Conservation (phyloP, 2,797 vertebrate species). For the Sorex maritimensis region DNA sequence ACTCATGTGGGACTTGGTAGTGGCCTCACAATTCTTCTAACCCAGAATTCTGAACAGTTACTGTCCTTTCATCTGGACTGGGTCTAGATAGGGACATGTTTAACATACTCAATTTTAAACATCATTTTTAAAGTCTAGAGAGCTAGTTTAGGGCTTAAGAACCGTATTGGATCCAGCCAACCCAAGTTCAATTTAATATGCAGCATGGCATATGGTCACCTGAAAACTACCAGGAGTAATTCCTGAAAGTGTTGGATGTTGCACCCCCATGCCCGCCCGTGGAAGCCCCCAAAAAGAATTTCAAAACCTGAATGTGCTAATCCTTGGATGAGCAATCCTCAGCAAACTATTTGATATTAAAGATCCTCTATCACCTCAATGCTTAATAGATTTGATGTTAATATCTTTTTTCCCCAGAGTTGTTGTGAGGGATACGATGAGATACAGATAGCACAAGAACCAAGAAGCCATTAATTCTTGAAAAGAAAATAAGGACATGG, state of each 20-base stretch:
- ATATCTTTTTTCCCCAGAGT: background rate
- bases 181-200: no score
- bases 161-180: no score
- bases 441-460: background rate
- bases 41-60: background rate
- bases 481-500: background rate
- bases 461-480: background rate
- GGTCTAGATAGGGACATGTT: background rate
- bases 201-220: no score
- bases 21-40: background rate
- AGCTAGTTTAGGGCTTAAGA: no score
- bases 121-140: no score
- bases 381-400: background rate
- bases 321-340: background rate
- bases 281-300: background rate
- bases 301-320: background rate
- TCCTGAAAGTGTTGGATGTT: no score
- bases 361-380: background rate
- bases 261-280: no score
- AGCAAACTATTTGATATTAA: background rate
- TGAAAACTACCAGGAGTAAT: no score
- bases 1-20: background rate
- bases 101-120: background rate
- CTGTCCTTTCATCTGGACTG: background rate
- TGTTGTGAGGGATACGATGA: conserved; percentile 27